phyloP scores from a whole-genome alignment of 2,797 vertebrate genomes.

The Cuculus canorus region DNA sequence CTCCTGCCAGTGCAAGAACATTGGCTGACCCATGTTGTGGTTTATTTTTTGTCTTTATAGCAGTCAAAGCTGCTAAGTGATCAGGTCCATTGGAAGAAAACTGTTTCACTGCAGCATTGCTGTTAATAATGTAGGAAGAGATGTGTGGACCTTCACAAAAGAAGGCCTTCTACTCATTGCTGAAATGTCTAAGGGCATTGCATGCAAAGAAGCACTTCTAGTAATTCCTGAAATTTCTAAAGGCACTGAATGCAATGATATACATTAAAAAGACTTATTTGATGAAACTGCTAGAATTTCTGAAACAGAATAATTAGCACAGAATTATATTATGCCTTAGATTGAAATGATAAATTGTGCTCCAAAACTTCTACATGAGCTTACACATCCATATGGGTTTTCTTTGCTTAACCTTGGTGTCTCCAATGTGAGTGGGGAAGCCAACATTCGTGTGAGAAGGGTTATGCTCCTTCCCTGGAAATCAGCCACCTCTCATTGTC shows the following conservation, averaged over 20 bases:
- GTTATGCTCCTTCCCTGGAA: neutral
- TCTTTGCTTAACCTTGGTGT: rapidly evolving
- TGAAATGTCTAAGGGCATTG: neutral
- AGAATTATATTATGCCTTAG: neutral
- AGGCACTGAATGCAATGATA: neutral
- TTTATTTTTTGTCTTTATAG: neutral
- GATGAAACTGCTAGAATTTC: neutral
- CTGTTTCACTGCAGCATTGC: neutral
- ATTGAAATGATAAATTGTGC: neutral
- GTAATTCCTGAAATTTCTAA: neutral
- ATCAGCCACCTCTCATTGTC: neutral
- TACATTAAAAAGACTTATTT: neutral
- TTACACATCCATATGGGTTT: neutral
- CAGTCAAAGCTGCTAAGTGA: neutral
- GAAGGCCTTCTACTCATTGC: neutral
- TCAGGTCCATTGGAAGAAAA: neutral
- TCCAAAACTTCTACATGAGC: neutral
- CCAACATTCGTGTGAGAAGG: neutral
- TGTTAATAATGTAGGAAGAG: neutral
- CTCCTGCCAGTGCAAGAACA: neutral
- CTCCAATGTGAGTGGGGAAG: neutral
- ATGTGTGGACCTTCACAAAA: neutral
- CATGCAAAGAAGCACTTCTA: neutral
- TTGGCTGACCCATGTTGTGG: neutral
- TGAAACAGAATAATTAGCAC: neutral